A percentile compares a stretch with the other conserved stretches of the same genome.
These are phyloP conservation scores for Silvanus unidentatus DNA, from an alignment of 2,888 invertebrate species.

Conservation along the genomic window DNA sequence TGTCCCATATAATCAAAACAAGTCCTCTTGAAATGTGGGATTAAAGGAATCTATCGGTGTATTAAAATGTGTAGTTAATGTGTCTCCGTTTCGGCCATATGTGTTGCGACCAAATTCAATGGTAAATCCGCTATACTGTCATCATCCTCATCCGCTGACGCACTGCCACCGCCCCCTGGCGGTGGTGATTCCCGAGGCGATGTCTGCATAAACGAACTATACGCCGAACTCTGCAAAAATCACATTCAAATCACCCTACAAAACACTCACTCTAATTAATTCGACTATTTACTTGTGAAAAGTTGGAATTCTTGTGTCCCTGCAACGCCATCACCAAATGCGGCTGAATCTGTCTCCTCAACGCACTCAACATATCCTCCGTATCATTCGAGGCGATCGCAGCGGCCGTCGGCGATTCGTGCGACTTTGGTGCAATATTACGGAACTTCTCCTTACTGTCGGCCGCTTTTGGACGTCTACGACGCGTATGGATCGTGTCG, in stretches of 20 bases:
- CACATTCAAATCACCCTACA: background rate
- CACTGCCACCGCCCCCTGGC: slow-evolving; percentile 25
- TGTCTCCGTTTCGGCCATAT: slow-evolving; percentile 55
- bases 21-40: background rate
- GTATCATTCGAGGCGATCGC: slow-evolving; percentile 31
- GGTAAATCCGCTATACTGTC: slow-evolving; percentile 58
- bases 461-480: slow-evolving; percentile 77
- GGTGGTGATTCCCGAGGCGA: slow-evolving; percentile 33
- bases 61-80: slow-evolving; percentile 28
- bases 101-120: slow-evolving; percentile 64
- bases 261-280: background rate
- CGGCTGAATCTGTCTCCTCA: slow-evolving; percentile 65
- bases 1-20: no score
- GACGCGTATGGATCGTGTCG: slow-evolving; percentile 91
- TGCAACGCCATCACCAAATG: slow-evolving; percentile 62
- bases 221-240: slow-evolving; percentile 37
- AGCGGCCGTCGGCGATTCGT: background rate
- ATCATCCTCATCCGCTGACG: slow-evolving; percentile 28
- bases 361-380: slow-evolving; percentile 64
- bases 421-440: slow-evolving; percentile 4
- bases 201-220: slow-evolving; percentile 38
- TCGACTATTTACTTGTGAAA: slow-evolving; percentile 1
- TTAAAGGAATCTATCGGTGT: background rate
- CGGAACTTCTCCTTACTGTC: slow-evolving; percentile 32
- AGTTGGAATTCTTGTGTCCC: slow-evolving; percentile 45